Evolutionary conservation across 2,797 vertebrate genomes (phyloP), one percentile per base, ranked within the genome.

Genomic region (Microtus californicus): DNA sequence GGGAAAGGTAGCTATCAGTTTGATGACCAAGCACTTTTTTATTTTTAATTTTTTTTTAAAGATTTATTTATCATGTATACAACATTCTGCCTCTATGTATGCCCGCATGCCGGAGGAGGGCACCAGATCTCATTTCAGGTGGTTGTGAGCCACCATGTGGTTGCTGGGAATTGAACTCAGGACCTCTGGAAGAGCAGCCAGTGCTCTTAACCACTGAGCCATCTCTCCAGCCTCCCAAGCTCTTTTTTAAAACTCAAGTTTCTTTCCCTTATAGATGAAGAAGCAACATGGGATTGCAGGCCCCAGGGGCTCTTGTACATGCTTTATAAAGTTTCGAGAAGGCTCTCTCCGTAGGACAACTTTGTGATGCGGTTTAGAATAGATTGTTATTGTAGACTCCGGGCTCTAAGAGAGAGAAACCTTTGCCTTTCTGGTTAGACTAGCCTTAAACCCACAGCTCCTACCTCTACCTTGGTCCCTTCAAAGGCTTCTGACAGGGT

Each of bases 221-320:
- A 17, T 54, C 15, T 54, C 13, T 54, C 51, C 51, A 15, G 15
- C 15, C 51, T 17, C 51, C 11, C 0, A 34, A 45, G 31, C 29
- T 43, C 74, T 61, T 71, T 82, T 65, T 34, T 23, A 43, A 85
- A 87, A 31, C 27, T 56, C 59, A 17, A 31, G 1, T 43, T n/a
- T 91, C 37, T 73, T n/a, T 71, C 48, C 61, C n/a, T 87, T 17
- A 17, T 6, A 54, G 61, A n/a, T n/a, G 37, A 67, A 61, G 59
- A 79, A 61, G 27, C 11, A 19, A 45, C 6, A 17, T 61, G 40
- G 7, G 23, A 3, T 19, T 0, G 0, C 0, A 21, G 71, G 86
- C 6, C 6, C 27, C 2, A 2, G 54, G 4, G 37, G 83, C 65
- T 65, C 54, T 48, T 25, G 25, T 19, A 17, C 48, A 54, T 13